These are phyloP conservation scores for Zoanthus sansibaricus DNA, from an alignment of 92 coral and sea anemone species.

Conservation along the genomic window DNA sequence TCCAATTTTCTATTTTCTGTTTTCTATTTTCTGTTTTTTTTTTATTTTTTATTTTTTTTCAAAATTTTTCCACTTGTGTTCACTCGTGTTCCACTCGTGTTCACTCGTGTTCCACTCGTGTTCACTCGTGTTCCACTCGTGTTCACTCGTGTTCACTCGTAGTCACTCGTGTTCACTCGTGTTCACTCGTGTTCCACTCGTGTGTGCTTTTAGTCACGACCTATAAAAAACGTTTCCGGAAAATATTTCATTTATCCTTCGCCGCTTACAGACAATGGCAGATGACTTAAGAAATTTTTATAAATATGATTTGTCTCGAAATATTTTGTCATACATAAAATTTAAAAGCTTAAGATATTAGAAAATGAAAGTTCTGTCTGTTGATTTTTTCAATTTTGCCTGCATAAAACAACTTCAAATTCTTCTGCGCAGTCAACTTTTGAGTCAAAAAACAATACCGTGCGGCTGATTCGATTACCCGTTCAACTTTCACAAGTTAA, in stretches of 20 bases:
- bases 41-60: too few relatives aligned
- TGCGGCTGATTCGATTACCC: neutral
- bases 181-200: too few relatives aligned
- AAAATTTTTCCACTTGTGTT: too few relatives aligned
- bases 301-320: slow-evolving; percentile 12
- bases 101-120: too few relatives aligned
- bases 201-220: too few relatives aligned
- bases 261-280: slow-evolving; percentile 7
- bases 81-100: too few relatives aligned
- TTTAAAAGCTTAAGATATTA: slow-evolving; percentile 13
- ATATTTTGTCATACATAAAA: neutral
- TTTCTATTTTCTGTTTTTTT: too few relatives aligned
- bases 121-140: too few relatives aligned
- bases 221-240: slow-evolving; percentile 1
- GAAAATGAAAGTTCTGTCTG: neutral
- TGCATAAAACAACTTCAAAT: neutral
- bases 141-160: too few relatives aligned
- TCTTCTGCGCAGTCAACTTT: neutral
- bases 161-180: too few relatives aligned
- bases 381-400: neutral
- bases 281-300: slow-evolving; percentile 2
- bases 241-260: slow-evolving; percentile 19
- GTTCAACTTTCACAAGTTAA: neutral
- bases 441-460: neutral
- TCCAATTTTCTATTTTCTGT: too few relatives aligned